Conservation (phyloP, 2,113 vertebrate genomes). For the Neolamprologus sp. region DNA sequence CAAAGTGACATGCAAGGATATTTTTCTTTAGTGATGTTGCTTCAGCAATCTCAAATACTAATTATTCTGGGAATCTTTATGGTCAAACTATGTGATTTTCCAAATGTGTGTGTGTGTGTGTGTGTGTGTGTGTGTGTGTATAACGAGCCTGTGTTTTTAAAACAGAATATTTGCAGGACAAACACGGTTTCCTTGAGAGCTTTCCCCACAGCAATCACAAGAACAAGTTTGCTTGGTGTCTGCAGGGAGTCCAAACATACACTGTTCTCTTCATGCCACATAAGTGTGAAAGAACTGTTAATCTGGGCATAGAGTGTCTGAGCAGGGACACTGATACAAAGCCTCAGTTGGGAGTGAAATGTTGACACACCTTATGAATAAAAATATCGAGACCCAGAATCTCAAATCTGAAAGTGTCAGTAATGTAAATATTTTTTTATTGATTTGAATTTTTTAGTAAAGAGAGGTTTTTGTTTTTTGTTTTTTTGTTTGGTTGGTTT, state of each 20-base stretch:
- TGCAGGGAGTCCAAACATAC: not conserved
- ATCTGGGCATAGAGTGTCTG: not conserved
- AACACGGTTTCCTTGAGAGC: not conserved
- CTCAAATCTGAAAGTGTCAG: not conserved
- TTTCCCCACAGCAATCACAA: slow-evolving; percentile 1
- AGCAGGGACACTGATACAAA: not conserved
- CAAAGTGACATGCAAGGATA: too few relatives aligned
- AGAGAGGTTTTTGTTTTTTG: not conserved
- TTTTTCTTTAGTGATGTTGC: too few relatives aligned
- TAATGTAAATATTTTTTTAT: not conserved
- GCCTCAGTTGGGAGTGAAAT: not conserved
- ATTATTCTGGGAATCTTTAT: too few relatives aligned
- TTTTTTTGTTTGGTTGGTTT: not conserved
- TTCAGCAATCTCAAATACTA: too few relatives aligned
- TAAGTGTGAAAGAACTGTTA: not conserved
- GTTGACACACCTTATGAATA: slow-evolving; percentile 8
- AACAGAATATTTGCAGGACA: not conserved
- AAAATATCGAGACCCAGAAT: not conserved
- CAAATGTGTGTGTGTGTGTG: too few relatives aligned
- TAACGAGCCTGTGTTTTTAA: not conserved
- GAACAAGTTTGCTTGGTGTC: not conserved
- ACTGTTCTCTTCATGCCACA: not conserved
- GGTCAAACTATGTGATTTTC: too few relatives aligned
- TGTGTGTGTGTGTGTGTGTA: too few relatives aligned
- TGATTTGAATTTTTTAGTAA: not conserved